These are phyloP conservation scores for Parotocinclus haroldoi DNA, from an alignment of 2,797 vertebrate genomes.

Conservation along the genomic window DNA sequence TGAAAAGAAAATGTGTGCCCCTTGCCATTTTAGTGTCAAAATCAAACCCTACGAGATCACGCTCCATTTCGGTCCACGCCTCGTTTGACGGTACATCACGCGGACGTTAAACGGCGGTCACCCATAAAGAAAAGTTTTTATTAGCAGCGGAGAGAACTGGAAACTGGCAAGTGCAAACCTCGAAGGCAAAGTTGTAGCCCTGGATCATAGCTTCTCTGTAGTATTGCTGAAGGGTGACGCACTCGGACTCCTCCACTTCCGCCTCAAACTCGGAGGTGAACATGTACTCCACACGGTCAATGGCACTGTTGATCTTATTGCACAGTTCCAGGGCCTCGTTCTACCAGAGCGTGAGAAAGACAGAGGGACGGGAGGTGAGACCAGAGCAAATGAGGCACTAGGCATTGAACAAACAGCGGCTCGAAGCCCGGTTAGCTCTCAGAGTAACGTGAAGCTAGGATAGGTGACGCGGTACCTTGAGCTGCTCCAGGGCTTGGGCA, in stretches of 20 bases:
- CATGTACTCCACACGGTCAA: slow-evolving; percentile 91
- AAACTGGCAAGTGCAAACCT: slow-evolving; percentile 70
- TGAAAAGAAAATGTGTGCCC: too few species aligned
- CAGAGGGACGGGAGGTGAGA: neutral
- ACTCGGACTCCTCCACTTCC: slow-evolving; percentile 92
- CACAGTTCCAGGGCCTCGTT: slow-evolving; percentile 91
- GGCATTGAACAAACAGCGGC: too few species aligned
- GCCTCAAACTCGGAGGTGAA: slow-evolving; percentile 91
- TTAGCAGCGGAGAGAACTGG: too few species aligned
- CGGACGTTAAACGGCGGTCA: too few species aligned
- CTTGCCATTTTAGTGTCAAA: too few species aligned
- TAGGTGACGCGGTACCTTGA: slow-evolving; percentile 76
- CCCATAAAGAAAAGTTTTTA: too few species aligned
- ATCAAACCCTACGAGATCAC: too few species aligned
- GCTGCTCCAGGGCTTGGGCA: slow-evolving; percentile 87
- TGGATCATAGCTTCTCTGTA: slow-evolving; percentile 98
- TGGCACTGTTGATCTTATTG: slow-evolving; percentile 89
- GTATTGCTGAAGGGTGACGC: slow-evolving; percentile 90
- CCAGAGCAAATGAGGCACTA: neutral
- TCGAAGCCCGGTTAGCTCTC: too few species aligned
- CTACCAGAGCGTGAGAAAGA: slow-evolving; percentile 58
- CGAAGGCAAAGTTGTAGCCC: slow-evolving; percentile 97
- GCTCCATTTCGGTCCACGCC: too few species aligned
- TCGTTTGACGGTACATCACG: too few species aligned
- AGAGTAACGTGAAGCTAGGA: neutral